Conservation (phyloP, 2,888 invertebrate genomes). For the Polydrusus pterygomalis region DNA sequence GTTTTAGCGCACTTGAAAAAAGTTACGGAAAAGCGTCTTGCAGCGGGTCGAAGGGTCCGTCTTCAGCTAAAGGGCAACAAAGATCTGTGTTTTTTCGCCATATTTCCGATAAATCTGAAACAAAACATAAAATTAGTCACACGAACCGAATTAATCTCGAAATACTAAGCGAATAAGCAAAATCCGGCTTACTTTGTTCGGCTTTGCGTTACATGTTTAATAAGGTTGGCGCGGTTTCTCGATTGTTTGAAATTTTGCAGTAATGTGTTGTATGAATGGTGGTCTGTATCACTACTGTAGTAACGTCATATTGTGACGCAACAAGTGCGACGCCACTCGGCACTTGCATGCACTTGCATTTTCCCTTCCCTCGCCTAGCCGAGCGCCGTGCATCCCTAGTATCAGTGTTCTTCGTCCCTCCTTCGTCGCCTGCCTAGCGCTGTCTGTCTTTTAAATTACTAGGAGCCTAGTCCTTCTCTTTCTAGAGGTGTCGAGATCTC, state of each 20-base stretch:
- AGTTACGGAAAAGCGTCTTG: constrained; percentile 25
- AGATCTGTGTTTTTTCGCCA: constrained; percentile 61
- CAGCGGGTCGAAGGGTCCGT: constrained; percentile 36
- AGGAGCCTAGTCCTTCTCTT: constrained; percentile 57
- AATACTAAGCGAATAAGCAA: constrained; percentile 43
- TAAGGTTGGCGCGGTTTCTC: constrained; percentile 63
- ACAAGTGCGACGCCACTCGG: constrained; percentile 74
- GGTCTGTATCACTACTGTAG: constrained; percentile 69
- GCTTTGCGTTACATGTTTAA: constrained; percentile 62
- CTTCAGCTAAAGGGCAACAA: constrained; percentile 52
- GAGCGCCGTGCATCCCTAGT: constrained; percentile 65
- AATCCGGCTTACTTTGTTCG: constrained; percentile 62
- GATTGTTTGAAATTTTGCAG: constrained; percentile 64
- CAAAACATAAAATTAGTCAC: constrained; percentile 55
- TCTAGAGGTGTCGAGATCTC: constrained; percentile 60
- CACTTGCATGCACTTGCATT: constrained; percentile 73
- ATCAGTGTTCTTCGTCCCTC: constrained; percentile 56
- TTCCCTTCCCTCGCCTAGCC: constrained; percentile 68
- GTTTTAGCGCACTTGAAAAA: constrained; percentile 34
- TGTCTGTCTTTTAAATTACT: constrained; percentile 61
- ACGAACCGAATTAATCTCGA: constrained; percentile 29
- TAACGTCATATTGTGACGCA: constrained; percentile 72
- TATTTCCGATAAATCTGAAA: constrained; percentile 60
- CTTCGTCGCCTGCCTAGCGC: constrained; percentile 55
- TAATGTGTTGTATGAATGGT: constrained; percentile 68